Evolutionary conservation across 2,113 vertebrate genomes (phyloP).

Genomic region (Cyanoramphus novaezelandiae): DNA sequence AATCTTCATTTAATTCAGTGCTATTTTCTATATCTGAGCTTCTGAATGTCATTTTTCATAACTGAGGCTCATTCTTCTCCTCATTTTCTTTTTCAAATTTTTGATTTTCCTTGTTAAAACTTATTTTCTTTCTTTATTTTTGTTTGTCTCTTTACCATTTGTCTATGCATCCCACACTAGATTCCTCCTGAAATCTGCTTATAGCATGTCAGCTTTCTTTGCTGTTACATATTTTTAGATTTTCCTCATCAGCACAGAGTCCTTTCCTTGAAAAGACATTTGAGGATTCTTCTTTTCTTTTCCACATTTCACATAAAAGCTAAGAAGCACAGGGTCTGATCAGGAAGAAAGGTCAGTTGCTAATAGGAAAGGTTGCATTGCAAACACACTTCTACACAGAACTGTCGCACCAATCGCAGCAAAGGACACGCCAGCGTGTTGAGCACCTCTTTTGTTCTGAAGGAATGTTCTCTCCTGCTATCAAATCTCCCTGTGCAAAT

Average conservation of each 20-base stretch:
- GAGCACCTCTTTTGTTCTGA: not conserved
- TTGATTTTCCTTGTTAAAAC: not conserved
- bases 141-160: not conserved
- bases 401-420: accelerated
- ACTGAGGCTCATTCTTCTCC: not conserved
- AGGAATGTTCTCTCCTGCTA: not conserved
- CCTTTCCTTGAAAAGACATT: not conserved
- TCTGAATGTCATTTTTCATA: not conserved
- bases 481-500: not conserved
- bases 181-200: not conserved
- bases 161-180: not conserved
- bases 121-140: not conserved
- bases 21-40: not conserved
- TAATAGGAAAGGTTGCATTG: slow-evolving; percentile 24
- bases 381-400: not conserved
- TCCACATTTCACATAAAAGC: not conserved
- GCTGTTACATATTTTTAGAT: not conserved
- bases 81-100: not conserved
- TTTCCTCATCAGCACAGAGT: not conserved
- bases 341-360: slow-evolving; percentile 19
- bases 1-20: not conserved
- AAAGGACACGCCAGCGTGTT: not conserved
- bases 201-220: not conserved
- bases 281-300: not conserved
- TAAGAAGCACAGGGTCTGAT: not conserved